Evolutionary conservation across 2,113 vertebrate genomes (phyloP), one percentile per base, ranked within the genome.

Genomic region (Puffinus mauretanicus): DNA sequence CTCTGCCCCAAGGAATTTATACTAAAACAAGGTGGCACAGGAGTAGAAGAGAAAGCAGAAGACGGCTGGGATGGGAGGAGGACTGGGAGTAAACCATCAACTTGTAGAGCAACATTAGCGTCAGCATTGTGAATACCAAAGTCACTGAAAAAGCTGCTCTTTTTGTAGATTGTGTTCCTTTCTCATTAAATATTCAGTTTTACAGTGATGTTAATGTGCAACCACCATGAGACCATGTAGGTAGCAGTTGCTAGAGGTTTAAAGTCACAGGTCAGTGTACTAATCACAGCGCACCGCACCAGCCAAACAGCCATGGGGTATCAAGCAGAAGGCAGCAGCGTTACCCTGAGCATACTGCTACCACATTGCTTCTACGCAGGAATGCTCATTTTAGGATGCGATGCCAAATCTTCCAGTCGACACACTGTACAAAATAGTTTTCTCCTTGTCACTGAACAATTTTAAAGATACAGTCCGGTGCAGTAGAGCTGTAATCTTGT

Each of bases 211-310:
- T 78, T 91, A 91, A 90, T 89, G 64, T 42, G 66, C 32, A 85
- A 85, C 54, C 70, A 13, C 84, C 80, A 15, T 46, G 54, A 95
- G 81, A 70, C 73, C 76, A 13, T 9, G 60, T 47, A 94, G 83
- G 57, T 4, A 88, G 81, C 94, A 93, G 69, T 95, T 96, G 84
- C 93, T 80, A 42, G 85, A 95, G 92, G 89, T 91, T 81, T 71
- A 18, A 88, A 86, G 88, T 90, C n/a, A 3, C 62, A 70, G 76
- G 87, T 94, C 73, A 69, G 61, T 18, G 75, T 60, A 38, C 73
- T 90, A 80, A 92, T 91, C 47, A 42, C 54, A 71, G 89, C 7
- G 29, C 10, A 8, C 82, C 6, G 47, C 64, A 36, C 2, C 64
- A 94, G 73, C 86, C 80, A 57, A 80, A 51, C 57, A 94, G 62